These are phyloP conservation scores for Drosophila tanythrix DNA, from an alignment of 2,888 invertebrate species.

Conservation along the genomic window DNA sequence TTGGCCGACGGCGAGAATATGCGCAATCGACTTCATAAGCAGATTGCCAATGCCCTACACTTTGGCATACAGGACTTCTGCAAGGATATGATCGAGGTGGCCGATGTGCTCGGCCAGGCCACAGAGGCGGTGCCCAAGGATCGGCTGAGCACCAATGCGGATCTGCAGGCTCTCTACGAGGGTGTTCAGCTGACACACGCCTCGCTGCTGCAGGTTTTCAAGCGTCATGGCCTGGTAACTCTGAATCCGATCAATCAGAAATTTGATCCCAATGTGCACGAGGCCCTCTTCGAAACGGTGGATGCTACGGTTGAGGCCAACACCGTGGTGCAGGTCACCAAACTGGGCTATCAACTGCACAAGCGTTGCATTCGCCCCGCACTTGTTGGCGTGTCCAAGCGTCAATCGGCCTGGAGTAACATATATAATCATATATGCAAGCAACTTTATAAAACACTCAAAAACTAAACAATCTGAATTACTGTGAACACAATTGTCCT, in stretches of 20 bases:
- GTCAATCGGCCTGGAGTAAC: background rate
- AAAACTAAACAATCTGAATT: background rate
- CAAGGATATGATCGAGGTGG: conserved; percentile 97
- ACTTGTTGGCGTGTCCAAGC: conserved; percentile 96
- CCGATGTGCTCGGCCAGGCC: conserved; percentile 95
- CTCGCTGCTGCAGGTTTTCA: conserved; percentile 94
- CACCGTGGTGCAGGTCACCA: conserved; percentile 95
- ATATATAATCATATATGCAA: background rate
- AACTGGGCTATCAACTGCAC: conserved; percentile 97
- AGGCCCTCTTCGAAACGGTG: conserved; percentile 97
- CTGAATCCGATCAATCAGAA: conserved; percentile 96
- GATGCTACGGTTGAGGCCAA: conserved; percentile 93
- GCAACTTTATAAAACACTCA: background rate
- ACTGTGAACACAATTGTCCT: conserved; percentile 7
- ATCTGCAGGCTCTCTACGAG: conserved; percentile 92
- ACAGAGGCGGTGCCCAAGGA: conserved; percentile 94
- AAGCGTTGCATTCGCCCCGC: conserved; percentile 98
- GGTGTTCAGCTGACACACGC: conserved; percentile 95
- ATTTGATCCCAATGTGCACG: conserved; percentile 98
- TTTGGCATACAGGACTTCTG: conserved; percentile 99
- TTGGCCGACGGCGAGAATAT: conserved; percentile 98
- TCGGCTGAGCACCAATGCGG: conserved; percentile 20
- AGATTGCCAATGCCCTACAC: conserved; percentile 96
- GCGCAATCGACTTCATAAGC: conserved; percentile 93
- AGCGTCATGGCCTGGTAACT: conserved; percentile 93